Evolutionary conservation across 2,888 invertebrate genomes (phyloP), one percentile per base, ranked within the genome.

Genomic region (Lepidocyrtoides sp.): DNA sequence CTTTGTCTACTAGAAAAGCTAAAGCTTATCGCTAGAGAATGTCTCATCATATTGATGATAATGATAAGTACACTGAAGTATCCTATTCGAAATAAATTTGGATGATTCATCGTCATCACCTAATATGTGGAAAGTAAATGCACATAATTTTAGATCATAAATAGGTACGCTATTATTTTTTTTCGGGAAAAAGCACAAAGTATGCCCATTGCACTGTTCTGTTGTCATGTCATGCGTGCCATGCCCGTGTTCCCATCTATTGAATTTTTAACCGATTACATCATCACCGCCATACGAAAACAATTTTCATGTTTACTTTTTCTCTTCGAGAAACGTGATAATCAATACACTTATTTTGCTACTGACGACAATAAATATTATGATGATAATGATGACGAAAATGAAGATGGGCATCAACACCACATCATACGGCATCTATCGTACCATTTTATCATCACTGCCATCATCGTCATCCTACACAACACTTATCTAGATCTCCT

Each of bases 91-190:
- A 57, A 57, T 8, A 29, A 36, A 36, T 36, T 69, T 69, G n/a
- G 66, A 32, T 69, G 69, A 69, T 69, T 69, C 69, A 69, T 69
- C 69, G n/a, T n/a, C n/a, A n/a, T n/a, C n/a, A n/a, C n/a, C n/a
- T n/a, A n/a, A n/a, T n/a, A n/a, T n/a, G n/a, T n/a, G n/a, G n/a
- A n/a, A n/a, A n/a, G n/a, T n/a, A n/a, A n/a, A n/a, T n/a, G n/a
- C n/a, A n/a, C n/a, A 26, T 17, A n/a, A 17, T 12, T 17, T 69
- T 69, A 69, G 32, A 69, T 69, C 69, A 69, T 36, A 26, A 32
- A 32, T 69, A 69, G 69, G 69, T 36, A 69, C 63, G 14, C 32
- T 32, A 66, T 32, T 69, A 36, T 69, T 69, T 60, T 26, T 60
- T 32, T 69, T 36, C 17, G 12, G 4, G 0, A 10, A 36, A 32